Conservation (phyloP, 1,140 invertebrate genomes). For the Zophobas atratus region DNA sequence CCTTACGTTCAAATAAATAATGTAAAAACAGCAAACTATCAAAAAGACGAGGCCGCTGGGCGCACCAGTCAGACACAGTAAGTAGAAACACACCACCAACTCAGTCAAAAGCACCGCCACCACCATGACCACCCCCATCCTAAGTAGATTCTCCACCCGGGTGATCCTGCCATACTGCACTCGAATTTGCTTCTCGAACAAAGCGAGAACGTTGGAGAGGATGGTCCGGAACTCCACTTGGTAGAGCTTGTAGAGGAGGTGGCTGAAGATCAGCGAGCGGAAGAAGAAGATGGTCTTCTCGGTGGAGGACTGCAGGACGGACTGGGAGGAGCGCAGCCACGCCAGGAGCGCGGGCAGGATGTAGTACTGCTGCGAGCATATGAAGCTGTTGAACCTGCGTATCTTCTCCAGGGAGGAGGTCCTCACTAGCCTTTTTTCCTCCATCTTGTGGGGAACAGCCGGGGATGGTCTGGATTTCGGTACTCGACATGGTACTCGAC, state of each 20-base stretch:
- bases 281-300: slow-evolving; percentile 60
- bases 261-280: slow-evolving; percentile 55
- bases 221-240: slow-evolving; percentile 9
- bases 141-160: not conserved
- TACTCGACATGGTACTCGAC: slow-evolving; percentile 34
- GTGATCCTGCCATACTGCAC: not conserved
- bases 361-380: slow-evolving; percentile 63
- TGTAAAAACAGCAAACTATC: slow-evolving; percentile 25
- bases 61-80: slow-evolving; percentile 1
- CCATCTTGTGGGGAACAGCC: slow-evolving; percentile 45
- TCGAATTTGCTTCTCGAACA: not conserved
- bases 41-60: slow-evolving; percentile 27
- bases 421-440: slow-evolving; percentile 55
- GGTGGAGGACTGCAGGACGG: slow-evolving; percentile 53
- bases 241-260: slow-evolving; percentile 49
- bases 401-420: slow-evolving; percentile 63
- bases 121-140: not conserved
- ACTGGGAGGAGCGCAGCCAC: slow-evolving; percentile 61
- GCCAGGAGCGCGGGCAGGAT: slow-evolving; percentile 61
- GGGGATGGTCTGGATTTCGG: slow-evolving; percentile 19
- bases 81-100: slow-evolving; percentile 25
- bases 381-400: slow-evolving; percentile 62
- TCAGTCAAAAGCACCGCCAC: not conserved
- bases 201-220: not conserved
- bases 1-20: slow-evolving; percentile 35